Base-by-base conservation (phyloP, 2,888 invertebrate species). In the Abrostola triplasia region DNA sequence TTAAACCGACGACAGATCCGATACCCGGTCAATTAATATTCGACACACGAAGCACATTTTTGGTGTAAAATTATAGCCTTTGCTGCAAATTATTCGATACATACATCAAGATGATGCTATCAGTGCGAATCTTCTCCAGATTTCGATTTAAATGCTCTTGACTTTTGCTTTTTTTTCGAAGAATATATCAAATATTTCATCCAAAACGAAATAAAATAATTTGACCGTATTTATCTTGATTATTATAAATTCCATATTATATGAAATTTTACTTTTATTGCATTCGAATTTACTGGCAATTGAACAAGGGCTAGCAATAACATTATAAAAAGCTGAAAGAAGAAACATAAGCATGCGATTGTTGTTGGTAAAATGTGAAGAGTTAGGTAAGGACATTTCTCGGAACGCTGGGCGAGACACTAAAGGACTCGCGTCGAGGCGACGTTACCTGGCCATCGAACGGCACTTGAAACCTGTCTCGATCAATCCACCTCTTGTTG, bases 401-500 rank as follows among this genome's bases (percentile, higher is more conserved):
- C 83, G 86, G 94, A 94, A 94, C 87, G 83, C 84, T 83, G 84
- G 86, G 79, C 90, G 87, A 88, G 89, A 86, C 85, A 87, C 86
- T 89, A 87, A 90, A 91, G 91, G 90, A 86, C 85, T 86, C 85
- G 82, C 77, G 76, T 83, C 84, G 66, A 75, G 79, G 83, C 85
- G 85, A 83, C 86, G 87, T 86, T 89, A 88, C 90, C 90, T 90
- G 92, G 82, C 88, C 89, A 84, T 88, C 90, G 90, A 90, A 89
- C 91, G 90, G 90, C 92, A 91, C 94, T 94, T 89, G 86, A 94
- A 94, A 94, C 94, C 94, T 90, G 94, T 94, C 94, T 91, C 93
- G 92, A 94, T 94, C 94, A 94, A 94, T 94, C 92, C 92, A 87
- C 86, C 91, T 92, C 94, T 92, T 92, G 91, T 93, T 94, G 92